Base-by-base conservation (phyloP, 2,797 vertebrate species). In the Chloroceryle inda region DNA sequence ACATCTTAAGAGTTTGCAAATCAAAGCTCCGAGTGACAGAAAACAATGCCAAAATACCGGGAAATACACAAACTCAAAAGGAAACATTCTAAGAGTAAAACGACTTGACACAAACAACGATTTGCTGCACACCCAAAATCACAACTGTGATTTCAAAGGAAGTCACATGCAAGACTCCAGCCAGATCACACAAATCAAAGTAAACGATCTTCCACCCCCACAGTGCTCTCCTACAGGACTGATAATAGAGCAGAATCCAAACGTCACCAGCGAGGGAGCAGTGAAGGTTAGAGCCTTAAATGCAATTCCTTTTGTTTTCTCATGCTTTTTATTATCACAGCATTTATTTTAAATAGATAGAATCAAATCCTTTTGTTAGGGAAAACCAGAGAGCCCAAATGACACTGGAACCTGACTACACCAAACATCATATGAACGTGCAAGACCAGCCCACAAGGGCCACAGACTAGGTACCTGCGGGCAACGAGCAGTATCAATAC, bases 221-320 rank as follows among this genome's bases (percentile, higher is more conserved):
- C 67, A 38, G n/a, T 4, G 24, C 9, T 53, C 40, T 74, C 53
- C 24, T 27, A 14, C 33, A 18, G 40, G 12, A 52, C 27, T 4
- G 37, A 14, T 5, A 82, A 5, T 1, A 63, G 15, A 68, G 49
- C 23, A 89, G 45, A 21, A 56, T 1, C n/a, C 19, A 26, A 56
- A 62, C 0, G 0, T 2, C 56, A 64, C 12, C 20, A 37, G 40
- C 1, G 0, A 81, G 21, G 5, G 11, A 68, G 9, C 0, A 45
- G 31, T 1, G 24, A 82, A 73, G 27, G 38, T 45, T 9, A 24
- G 38, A 84, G 59, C 47, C 31, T 18, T 40, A 79, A 73, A 68
- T 3, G 14, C 10, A 62, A 68, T 31, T 78, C 53, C 35, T 79
- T 77, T 61, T 50, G 11, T 24, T 59, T 67, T 37, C n/a, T 64